phyloP scores from a whole-genome alignment of 2,888 invertebrate species.

The Choristoneura rosaceana region DNA sequence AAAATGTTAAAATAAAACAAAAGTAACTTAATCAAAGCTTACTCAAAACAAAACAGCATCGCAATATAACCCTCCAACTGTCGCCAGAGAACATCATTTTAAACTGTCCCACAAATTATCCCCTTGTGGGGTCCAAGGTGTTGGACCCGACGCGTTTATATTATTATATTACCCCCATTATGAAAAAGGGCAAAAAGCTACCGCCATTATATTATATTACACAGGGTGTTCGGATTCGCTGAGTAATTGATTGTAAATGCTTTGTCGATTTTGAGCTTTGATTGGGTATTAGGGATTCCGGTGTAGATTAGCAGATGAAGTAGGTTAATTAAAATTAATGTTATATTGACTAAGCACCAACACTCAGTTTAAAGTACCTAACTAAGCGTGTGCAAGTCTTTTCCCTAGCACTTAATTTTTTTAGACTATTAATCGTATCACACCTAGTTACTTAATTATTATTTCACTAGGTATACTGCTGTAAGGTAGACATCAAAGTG shows the following conservation, averaged over 20 bases:
- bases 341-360: background rate
- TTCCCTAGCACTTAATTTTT: too few species aligned
- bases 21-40: background rate
- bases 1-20: background rate
- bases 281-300: constrained; percentile 1
- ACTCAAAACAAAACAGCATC: constrained; percentile 3
- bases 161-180: constrained; percentile 22
- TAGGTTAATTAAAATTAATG: constrained; percentile 11
- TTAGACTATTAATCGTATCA: too few species aligned
- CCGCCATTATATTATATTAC: constrained; percentile 38
- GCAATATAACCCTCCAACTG: background rate
- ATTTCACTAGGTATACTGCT: too few species aligned
- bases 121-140: constrained; percentile 22
- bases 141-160: constrained; percentile 17
- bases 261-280: constrained; percentile 27
- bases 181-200: constrained; percentile 23
- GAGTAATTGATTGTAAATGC: constrained; percentile 42
- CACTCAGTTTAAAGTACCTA: too few species aligned
- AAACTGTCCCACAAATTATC: constrained; percentile 14
- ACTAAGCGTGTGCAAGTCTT: too few species aligned
- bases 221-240: constrained; percentile 39
- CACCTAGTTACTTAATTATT: too few species aligned
- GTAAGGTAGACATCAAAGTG: too few species aligned
- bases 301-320: background rate
- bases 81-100: constrained; percentile 9